A percentile compares a stretch with the other conserved stretches of the same genome.
Evolutionary conservation across 2,888 invertebrate species (phyloP).

Genomic region (Campoletis raptor): DNA sequence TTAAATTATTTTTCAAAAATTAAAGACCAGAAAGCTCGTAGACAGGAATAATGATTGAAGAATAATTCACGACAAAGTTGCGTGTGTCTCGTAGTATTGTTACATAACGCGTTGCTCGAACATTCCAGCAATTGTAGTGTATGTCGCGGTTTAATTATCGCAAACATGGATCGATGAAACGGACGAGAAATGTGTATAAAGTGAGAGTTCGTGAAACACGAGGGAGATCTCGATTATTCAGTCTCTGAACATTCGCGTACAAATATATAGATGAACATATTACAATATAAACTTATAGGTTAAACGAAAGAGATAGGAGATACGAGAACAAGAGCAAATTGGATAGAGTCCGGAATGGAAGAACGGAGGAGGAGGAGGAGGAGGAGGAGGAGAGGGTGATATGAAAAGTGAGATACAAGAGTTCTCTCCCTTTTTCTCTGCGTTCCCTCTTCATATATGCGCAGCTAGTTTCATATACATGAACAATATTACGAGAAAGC

Average conservation of each 20-base stretch:
- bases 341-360: slow-evolving; percentile 33
- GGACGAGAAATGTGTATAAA: slow-evolving; percentile 22
- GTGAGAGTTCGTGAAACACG: slow-evolving; percentile 17
- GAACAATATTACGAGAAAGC: slow-evolving; percentile 71
- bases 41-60: background rate
- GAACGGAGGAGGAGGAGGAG: slow-evolving; percentile 6
- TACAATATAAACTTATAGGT: background rate
- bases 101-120: slow-evolving; percentile 51
- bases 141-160: slow-evolving; percentile 55
- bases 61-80: slow-evolving; percentile 24
- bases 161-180: slow-evolving; percentile 52
- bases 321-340: slow-evolving; percentile 56
- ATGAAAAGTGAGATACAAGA: slow-evolving; percentile 48
- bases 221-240: slow-evolving; percentile 58
- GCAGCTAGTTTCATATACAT: background rate
- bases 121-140: slow-evolving; percentile 21
- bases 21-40: background rate
- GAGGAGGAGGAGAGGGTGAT: slow-evolving; percentile 30
- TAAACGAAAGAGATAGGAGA: slow-evolving; percentile 42
- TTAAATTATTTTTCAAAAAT: too few relatives aligned
- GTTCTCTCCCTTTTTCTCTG: slow-evolving; percentile 9
- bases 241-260: slow-evolving; percentile 15
- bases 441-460: slow-evolving; percentile 4
- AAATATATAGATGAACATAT: background rate
- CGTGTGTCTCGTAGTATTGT: slow-evolving; percentile 44